Evolutionary conservation across 2,113 vertebrate genomes (phyloP), one percentile per base, ranked within the genome.

Genomic region (Microtus oregoni): DNA sequence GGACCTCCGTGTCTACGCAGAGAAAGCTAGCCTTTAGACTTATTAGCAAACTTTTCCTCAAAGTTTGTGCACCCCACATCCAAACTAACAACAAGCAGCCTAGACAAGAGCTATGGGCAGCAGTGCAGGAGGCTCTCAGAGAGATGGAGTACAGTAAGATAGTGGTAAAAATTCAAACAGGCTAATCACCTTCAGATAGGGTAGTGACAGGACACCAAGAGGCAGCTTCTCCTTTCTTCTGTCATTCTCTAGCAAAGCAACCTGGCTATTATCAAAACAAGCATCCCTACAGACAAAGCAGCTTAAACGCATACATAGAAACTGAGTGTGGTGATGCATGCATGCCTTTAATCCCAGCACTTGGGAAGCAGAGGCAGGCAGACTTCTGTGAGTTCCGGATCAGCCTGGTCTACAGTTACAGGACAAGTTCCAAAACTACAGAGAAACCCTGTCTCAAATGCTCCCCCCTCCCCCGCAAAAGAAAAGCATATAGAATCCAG

Each of bases 91-190:
- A 94, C 8, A 83, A 86, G n/a, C 94, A 88, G 58, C 50, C 75
- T 77, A 30, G 72, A 94, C 14, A 67, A 52, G 67, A 93, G 89
- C 90, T 90, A 73, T 1, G 15, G 35, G 38, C 75, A 94, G 81
- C 67, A 89, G 41, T 88, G 82, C 70, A 96, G 92, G 91, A 97
- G 96, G 93, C 50, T 90, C 12, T 35, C 38, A 92, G 61, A 94
- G 28, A 86, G 41, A 92, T 70, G 81, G 96, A 95, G 82, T 79
- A 15, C 47, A 88, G 78, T 13, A 68, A 68, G 41, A 83, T 44
- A 89, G 73, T 67, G 10, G 52, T 47, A 68, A 26, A 35, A 88
- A 63, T 58, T 91, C 83, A 41, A 75, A 93, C 26, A 86, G 72
- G 68, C 26, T 38, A 38, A 47, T 50, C 65, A 73, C 77, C 82